Base-by-base conservation (phyloP, 2,113 vertebrate species). In the Albula glossodonta region DNA sequence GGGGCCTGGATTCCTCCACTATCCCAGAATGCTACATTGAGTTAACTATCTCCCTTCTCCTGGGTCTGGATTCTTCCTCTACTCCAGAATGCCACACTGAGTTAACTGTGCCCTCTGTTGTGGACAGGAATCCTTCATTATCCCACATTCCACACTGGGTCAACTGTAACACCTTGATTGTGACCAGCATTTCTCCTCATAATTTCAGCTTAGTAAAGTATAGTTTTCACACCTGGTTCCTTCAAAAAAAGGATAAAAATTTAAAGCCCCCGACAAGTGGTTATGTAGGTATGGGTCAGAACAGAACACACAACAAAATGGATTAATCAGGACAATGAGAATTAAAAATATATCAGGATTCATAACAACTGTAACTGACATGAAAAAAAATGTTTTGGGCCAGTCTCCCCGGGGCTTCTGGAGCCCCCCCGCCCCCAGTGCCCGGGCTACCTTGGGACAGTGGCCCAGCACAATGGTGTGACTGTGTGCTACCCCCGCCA, bases 401-500 rank as follows among this genome's bases (percentile, higher is more conserved):
- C 2, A 22, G 31, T 66, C 60, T 66, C 19, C 19, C 3, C 31
- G 1, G 31, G n/a, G 19, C 2, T 22, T n/a, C 8, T 50, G 50
- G 84, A 48, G 87, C 63, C 85, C 41, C 78, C 81, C 56, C 80
- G 74, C 50, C 78, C 56, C 19, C n/a, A 53, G 60, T 31, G 57
- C 51, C 31, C 78, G 63, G 66, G 86, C 84, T 81, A 57, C 85
- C 50, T 83, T 66, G 80, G 83, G 81, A 63, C 86, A 80, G 78
- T 51, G 17, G 5, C 51, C 1, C 80, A 10, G 80, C 50, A 81
- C 80, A 81, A 81, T 81, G 50, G 19, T 52, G 17, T 5, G 63
- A 81, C 80, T 82, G 81, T 82, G 51, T 82, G 19, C 85, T 53
- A 51, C 81, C 89, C 89, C 91, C 49, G 90, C 93, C 90, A 87